Conservation (phyloP, 2,113 vertebrate species). For the Nansenia antarctica region DNA sequence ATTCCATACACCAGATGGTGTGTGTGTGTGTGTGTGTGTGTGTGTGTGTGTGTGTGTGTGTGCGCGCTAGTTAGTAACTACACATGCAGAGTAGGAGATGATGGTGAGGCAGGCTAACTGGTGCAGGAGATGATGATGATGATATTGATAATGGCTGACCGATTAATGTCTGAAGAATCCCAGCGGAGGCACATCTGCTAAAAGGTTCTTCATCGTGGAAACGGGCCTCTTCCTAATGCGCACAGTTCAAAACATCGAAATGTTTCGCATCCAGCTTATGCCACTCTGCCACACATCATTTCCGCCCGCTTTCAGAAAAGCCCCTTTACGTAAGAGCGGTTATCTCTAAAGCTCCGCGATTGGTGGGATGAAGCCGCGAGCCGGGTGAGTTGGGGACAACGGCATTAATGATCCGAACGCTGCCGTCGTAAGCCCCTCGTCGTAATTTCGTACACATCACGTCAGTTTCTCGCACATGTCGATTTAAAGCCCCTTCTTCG, state of each 20-base stretch:
- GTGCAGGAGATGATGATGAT: too few species aligned
- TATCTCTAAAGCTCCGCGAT: constrained; percentile 12
- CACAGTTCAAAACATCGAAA: neutral
- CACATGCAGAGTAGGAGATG: too few species aligned
- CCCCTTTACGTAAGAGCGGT: constrained; percentile 18
- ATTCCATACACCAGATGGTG: too few species aligned
- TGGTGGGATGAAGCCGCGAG: constrained; percentile 17
- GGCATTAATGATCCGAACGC: neutral
- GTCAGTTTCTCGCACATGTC: neutral
- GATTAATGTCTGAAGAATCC: too few species aligned
- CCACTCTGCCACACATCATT: constrained; percentile 8
- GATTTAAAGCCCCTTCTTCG: too few species aligned
- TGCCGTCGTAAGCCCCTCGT: neutral
- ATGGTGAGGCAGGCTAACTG: too few species aligned
- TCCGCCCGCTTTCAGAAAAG: constrained; percentile 24
- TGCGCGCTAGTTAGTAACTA: too few species aligned
- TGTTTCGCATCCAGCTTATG: neutral
- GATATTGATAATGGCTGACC: too few species aligned
- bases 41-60: too few species aligned
- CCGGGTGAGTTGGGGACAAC: constrained; percentile 16
- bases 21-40: too few species aligned
- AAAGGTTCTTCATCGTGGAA: neutral
- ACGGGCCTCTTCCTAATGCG: neutral
- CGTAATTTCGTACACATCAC: neutral
- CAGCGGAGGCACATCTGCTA: neutral